Evolutionary conservation across 1,140 invertebrate species (phyloP).

Genomic region (Pollicipes pollicipes): DNA sequence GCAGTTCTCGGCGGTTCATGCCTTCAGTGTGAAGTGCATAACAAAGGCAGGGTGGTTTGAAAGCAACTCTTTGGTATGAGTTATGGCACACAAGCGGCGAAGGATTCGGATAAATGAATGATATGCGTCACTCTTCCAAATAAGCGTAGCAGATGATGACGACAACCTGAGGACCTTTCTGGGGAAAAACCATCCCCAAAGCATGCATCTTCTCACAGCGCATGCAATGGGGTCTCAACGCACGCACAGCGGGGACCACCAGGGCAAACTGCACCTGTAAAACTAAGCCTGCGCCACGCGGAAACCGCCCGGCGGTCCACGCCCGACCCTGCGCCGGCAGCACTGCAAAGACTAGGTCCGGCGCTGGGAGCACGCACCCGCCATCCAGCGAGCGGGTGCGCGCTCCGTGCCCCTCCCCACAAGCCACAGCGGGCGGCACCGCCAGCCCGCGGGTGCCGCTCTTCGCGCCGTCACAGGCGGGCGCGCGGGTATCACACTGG

Average conservation of each 20-base stretch:
- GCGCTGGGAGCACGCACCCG: not conserved
- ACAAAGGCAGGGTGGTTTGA: too few relatives aligned
- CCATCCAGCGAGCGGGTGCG: too few relatives aligned
- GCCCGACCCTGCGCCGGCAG: too few relatives aligned
- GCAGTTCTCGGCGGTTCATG: too few relatives aligned
- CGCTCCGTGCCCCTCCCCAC: not conserved
- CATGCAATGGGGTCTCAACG: not conserved
- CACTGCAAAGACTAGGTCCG: not conserved
- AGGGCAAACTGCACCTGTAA: not conserved
- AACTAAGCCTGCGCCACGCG: not conserved
- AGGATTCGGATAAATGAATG: not conserved
- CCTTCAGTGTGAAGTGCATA: too few relatives aligned
- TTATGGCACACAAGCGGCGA: not conserved
- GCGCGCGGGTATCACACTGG: too few relatives aligned
- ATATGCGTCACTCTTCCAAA: not conserved
- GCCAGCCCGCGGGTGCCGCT: not conserved
- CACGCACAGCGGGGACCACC: too few relatives aligned
- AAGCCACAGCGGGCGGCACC: not conserved
- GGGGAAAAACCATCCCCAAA: not conserved
- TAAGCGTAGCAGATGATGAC: not conserved
- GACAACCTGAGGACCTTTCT: not conserved
- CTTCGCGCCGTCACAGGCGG: too few relatives aligned
- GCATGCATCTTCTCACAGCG: not conserved
- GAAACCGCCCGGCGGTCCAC: not conserved
- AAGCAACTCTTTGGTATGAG: not conserved